Base-by-base conservation (phyloP, 2,797 vertebrate species). In the Linurgus olivaceus region DNA sequence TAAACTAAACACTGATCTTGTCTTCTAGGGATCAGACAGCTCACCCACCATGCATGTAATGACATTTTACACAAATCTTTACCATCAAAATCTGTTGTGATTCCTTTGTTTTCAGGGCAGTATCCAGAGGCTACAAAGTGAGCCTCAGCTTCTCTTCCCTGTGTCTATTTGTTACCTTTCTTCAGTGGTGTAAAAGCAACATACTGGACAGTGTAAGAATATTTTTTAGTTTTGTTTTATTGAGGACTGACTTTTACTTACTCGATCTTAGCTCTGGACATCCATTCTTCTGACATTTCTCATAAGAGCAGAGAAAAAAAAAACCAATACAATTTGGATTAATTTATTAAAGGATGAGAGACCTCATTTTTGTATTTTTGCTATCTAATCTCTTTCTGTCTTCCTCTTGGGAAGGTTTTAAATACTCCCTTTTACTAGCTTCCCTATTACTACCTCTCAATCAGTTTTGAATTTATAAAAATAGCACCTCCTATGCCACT, bases 1-100 rank as follows among this genome's bases (percentile, higher is more conserved):
- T 44, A 40, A 81, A 75, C 13, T 18, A 44, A 81, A 58, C 29
- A 19, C 8, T 66, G 51, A 67, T n/a, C 18, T 70, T 1, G 0
- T 23, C 17, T 62, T 28, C 23, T 35, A 38, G 12, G 26, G 44
- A 19, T 61, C n/a, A 70, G 31, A n/a, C 15, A 44, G 11, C 7
- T 67, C 3, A 0, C 15, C 1, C 3, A 0, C 15, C 1, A 1
- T 59, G 5, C 13, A 31, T 28, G 24, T 66, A 54, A 47, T 21
- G 28, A 55, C 6, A 58, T 59, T 85, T 85, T 67, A 21, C 23
- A 54, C 25, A 42, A 15, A 29, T 8, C 2, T 70, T 80, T 55
- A 35, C 14, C 24, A 28, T n/a, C 44, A 83, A 76, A 80, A 66
- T 18, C 9, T 16, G 7, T 51, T 38, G 5, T 47, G 35, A 67